phyloP scores from a whole-genome alignment of 2,888 invertebrate species.

The Pelosia muscerda region DNA sequence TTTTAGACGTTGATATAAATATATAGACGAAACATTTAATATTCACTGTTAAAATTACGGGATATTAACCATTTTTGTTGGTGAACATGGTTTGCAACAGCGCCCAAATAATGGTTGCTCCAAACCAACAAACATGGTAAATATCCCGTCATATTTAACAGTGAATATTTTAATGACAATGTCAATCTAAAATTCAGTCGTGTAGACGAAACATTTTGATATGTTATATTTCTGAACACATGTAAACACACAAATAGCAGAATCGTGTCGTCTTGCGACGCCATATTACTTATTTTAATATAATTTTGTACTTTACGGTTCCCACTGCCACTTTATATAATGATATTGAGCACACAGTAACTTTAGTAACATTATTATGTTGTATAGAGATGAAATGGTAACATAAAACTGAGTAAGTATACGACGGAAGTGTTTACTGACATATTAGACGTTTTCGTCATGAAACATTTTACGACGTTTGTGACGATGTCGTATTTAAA shows the following conservation, averaged over 20 bases:
- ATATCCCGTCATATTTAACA: no score
- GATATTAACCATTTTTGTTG: no score
- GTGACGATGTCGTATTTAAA: slow-evolving; percentile 5
- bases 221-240: neutral
- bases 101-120: no score
- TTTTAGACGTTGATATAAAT: neutral
- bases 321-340: slow-evolving; percentile 46
- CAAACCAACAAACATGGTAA: no score
- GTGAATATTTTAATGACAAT: no score
- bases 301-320: slow-evolving; percentile 20
- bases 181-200: no score
- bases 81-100: no score
- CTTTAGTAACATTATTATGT: slow-evolving; percentile 31
- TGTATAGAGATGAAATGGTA: slow-evolving; percentile 34
- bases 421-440: neutral
- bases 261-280: slow-evolving; percentile 15
- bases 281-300: slow-evolving; percentile 30
- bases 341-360: slow-evolving; percentile 45
- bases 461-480: neutral
- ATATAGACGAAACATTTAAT: neutral
- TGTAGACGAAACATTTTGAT: neutral
- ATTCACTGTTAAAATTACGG: no score
- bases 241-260: neutral
- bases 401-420: neutral
- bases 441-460: neutral